Evolutionary conservation across 2,797 vertebrate genomes (phyloP).

Genomic region (Micrastur ruficollis): DNA sequence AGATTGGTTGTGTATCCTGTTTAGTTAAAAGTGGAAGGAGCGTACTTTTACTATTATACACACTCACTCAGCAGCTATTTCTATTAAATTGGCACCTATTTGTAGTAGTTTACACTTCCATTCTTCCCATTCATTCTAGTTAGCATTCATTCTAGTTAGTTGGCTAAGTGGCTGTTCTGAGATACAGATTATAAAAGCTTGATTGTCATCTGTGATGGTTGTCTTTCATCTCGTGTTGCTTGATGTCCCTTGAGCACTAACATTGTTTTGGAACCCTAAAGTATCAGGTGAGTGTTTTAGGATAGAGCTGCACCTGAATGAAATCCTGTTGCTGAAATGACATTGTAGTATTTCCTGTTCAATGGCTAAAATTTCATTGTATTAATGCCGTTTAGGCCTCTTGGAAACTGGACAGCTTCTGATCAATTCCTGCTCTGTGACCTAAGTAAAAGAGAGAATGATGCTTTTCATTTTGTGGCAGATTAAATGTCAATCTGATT

Average conservation of each 20-base stretch:
- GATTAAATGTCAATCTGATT: background rate
- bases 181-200: background rate
- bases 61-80: background rate
- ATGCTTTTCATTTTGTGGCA: conserved; percentile 2
- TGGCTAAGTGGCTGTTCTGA: background rate
- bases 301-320: background rate
- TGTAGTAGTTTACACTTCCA: background rate
- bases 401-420: background rate
- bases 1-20: background rate
- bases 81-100: background rate
- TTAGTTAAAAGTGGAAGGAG: background rate
- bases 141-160: background rate
- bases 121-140: background rate
- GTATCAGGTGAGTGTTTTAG: background rate
- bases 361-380: background rate
- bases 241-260: background rate
- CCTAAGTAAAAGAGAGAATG: background rate
- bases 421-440: conserved; percentile 3
- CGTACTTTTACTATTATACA: background rate
- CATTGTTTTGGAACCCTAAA: background rate
- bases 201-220: background rate
- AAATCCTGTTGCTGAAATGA: background rate
- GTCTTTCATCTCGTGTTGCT: background rate
- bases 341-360: background rate
- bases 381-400: background rate